Evolutionary conservation across 2,797 vertebrate genomes (phyloP).

Genomic region (Pogoniulus pusillus): DNA sequence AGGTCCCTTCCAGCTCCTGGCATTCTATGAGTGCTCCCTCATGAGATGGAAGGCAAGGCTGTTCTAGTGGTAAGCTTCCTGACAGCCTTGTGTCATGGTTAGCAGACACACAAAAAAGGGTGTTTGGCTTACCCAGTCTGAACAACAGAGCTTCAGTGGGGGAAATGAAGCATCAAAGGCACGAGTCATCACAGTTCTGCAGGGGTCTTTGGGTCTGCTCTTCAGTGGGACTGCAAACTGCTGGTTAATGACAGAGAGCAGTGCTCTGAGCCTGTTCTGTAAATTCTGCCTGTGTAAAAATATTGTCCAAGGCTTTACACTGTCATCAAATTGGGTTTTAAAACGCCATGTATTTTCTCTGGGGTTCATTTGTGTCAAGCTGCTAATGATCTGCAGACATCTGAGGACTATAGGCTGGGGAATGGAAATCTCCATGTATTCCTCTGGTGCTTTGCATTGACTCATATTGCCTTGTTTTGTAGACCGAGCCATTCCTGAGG

Average conservation of each 20-base stretch:
- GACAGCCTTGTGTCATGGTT: fast-evolving
- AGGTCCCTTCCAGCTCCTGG: no score
- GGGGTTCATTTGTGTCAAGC: background rate
- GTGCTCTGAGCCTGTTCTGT: background rate
- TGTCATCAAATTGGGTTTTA: background rate
- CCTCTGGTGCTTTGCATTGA: slow-evolving; percentile 8
- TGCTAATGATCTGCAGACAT: background rate
- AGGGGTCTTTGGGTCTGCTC: background rate
- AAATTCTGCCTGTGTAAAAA: background rate
- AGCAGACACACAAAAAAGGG: background rate
- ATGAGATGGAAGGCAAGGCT: background rate
- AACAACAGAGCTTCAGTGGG: background rate
- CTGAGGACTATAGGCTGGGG: background rate
- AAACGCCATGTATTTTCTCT: fast-evolving
- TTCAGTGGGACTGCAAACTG: background rate
- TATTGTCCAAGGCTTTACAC: background rate
- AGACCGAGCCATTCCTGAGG: slow-evolving; percentile 73
- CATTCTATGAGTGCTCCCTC: fast-evolving
- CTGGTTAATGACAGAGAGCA: background rate
- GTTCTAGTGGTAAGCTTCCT: background rate
- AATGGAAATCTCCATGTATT: background rate
- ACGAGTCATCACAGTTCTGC: background rate
- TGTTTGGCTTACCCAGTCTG: background rate
- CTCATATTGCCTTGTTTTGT: background rate
- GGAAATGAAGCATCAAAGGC: background rate